Percentiles rank a stretch among this genome's conserved stretches.
Evolutionary conservation across 2,113 vertebrate genomes (phyloP).

Genomic region (Tragelaphus scriptus): DNA sequence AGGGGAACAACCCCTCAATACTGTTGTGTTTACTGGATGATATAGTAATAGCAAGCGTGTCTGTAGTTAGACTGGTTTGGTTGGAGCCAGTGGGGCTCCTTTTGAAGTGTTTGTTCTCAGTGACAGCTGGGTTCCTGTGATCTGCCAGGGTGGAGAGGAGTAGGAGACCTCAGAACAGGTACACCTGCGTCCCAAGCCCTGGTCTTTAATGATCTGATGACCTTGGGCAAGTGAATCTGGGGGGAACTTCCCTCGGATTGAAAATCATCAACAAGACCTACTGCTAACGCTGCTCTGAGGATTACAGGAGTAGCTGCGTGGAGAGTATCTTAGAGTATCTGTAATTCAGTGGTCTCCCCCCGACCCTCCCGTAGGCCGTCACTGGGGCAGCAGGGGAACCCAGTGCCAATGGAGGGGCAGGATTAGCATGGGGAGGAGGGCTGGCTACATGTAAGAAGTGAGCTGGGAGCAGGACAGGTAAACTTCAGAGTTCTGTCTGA

Average conservation of each 20-base stretch:
- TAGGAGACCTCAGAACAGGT: background rate
- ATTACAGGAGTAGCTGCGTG: accelerated
- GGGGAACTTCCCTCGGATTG: background rate
- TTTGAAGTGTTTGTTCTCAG: background rate
- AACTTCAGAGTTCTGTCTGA: background rate
- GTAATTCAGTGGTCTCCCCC: too few species aligned
- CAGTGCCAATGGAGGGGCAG: background rate
- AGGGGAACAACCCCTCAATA: background rate
- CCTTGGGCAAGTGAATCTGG: background rate
- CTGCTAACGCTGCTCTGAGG: too few species aligned
- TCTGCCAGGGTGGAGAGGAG: background rate
- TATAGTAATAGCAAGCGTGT: background rate
- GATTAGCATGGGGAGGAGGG: background rate
- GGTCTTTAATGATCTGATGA: background rate
- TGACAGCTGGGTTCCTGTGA: background rate
- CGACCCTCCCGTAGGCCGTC: background rate
- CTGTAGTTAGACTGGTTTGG: background rate
- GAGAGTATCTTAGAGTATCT: too few species aligned
- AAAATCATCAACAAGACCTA: background rate
- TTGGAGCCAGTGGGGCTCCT: background rate
- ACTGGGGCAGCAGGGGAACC: background rate
- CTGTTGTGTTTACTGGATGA: accelerated
- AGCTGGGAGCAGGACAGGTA: background rate
- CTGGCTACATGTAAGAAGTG: background rate
- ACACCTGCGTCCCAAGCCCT: too few species aligned